Evolutionary conservation across 1,140 invertebrate species (phyloP).

Genomic region (Tetragonula clypearis): DNA sequence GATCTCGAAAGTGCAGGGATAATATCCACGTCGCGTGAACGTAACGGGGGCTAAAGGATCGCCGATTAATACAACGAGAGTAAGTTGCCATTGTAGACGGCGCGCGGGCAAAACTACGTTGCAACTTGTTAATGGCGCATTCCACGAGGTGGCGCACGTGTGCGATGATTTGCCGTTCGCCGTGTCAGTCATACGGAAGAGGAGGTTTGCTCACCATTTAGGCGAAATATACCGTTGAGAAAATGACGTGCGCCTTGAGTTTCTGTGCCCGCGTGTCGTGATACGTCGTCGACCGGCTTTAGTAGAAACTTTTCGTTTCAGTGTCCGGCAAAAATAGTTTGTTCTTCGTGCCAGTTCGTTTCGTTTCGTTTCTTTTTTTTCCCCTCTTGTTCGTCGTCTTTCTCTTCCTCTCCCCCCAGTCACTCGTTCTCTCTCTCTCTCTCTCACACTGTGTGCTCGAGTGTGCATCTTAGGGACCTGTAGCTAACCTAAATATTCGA

Average conservation of each 20-base stretch:
- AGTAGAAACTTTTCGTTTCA: conserved; percentile 13
- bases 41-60: background rate
- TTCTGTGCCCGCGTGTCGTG: conserved; percentile 83
- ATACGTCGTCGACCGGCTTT: conserved; percentile 71
- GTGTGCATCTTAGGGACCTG: conserved; percentile 47
- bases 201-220: conserved; percentile 77
- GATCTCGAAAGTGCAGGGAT: background rate
- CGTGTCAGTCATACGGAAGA: conserved; percentile 71
- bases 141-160: conserved; percentile 64
- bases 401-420: conserved; percentile 50
- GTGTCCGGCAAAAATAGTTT: conserved; percentile 20
- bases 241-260: conserved; percentile 84
- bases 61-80: background rate
- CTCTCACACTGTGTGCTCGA: conserved; percentile 14
- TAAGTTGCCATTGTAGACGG: background rate
- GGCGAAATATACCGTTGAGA: conserved; percentile 77
- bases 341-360: conserved; percentile 10
- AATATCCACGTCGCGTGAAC: background rate
- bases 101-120: conserved; percentile 29
- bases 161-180: conserved; percentile 64
- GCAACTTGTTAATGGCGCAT: conserved; percentile 34
- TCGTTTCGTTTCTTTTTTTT: conserved; percentile 8
- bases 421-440: background rate
- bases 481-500: conserved; percentile 67
- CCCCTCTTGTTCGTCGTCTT: conserved; percentile 79